A percentile compares a stretch with the other conserved stretches of the same genome.
phyloP scores from a whole-genome alignment of 2,113 vertebrate species.

The Lichenostomus cassidix region DNA sequence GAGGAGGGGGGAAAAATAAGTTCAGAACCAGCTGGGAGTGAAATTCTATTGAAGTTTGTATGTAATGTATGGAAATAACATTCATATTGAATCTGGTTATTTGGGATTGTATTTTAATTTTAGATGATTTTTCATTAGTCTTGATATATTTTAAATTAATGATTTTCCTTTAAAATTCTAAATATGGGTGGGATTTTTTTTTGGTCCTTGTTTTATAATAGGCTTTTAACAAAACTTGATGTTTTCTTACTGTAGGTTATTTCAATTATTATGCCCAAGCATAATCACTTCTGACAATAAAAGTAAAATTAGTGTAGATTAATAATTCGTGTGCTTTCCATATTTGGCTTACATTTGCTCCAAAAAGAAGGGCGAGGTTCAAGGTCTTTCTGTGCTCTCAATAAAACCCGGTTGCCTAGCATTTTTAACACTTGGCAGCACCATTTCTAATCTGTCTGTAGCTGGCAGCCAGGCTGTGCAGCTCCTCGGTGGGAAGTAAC shows the following conservation, averaged over 20 bases:
- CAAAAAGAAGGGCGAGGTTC: background rate
- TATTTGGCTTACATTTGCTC: background rate
- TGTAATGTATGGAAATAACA: background rate
- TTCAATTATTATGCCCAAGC: background rate
- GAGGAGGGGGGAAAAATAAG: background rate
- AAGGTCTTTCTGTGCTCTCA: conserved; percentile 6
- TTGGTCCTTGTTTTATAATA: background rate
- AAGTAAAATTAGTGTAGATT: background rate
- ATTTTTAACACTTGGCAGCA: conserved; percentile 56
- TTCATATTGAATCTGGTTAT: background rate
- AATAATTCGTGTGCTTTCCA: background rate
- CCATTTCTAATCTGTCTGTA: conserved; percentile 14
- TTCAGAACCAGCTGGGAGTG: conserved; percentile 20
- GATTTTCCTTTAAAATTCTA: background rate
- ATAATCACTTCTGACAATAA: background rate
- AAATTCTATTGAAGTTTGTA: background rate
- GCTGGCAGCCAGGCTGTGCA: conserved; percentile 27
- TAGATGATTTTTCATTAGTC: background rate
- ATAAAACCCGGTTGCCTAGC: conserved; percentile 37
- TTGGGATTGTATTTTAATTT: background rate
- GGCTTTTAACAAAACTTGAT: background rate
- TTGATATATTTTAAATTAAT: background rate
- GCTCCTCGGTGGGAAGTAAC: background rate
- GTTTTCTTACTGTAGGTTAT: background rate
- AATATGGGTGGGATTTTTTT: background rate